A percentile compares a stretch with the other conserved stretches of the same genome.
Conservation (phyloP, 2,113 vertebrate species). For the Nettapus auritus region DNA sequence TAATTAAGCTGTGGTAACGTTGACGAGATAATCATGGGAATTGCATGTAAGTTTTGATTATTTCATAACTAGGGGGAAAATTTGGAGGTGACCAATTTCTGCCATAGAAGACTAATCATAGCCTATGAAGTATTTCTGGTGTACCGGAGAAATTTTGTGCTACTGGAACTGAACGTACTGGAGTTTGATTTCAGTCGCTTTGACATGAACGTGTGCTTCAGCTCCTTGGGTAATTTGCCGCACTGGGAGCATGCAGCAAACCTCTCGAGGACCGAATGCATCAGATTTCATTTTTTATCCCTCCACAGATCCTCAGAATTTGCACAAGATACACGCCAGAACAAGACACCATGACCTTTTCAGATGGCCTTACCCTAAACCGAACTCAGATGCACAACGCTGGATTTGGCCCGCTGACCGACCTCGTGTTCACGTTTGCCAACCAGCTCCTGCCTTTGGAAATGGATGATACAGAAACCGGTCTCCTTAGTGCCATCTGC, state of each 20-base stretch:
- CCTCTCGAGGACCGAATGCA: background rate
- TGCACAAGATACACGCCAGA: conserved; percentile 95
- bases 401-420: conserved; percentile 92
- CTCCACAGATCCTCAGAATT: conserved; percentile 90
- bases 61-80: background rate
- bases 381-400: conserved; percentile 98
- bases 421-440: conserved; percentile 95
- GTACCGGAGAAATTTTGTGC: background rate
- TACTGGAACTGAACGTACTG: background rate
- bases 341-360: conserved; percentile 97
- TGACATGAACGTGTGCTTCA: rapidly evolving
- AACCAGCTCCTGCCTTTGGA: conserved; percentile 94
- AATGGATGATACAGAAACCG: conserved; percentile 96
- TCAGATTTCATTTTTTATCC: background rate
- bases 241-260: rapidly evolving
- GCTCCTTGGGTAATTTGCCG: rapidly evolving
- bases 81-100: background rate
- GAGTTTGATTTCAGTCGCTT: background rate
- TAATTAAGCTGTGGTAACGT: background rate
- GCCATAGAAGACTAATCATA: background rate
- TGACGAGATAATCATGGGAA: background rate
- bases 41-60: background rate
- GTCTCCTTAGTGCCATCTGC: conserved; percentile 97
- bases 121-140: rapidly evolving
- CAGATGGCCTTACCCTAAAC: conserved; percentile 93